A percentile compares a stretch with the other conserved stretches of the same genome.
Conservation (phyloP, 1,140 invertebrate species). For the Drosophila sulfurigaster region DNA sequence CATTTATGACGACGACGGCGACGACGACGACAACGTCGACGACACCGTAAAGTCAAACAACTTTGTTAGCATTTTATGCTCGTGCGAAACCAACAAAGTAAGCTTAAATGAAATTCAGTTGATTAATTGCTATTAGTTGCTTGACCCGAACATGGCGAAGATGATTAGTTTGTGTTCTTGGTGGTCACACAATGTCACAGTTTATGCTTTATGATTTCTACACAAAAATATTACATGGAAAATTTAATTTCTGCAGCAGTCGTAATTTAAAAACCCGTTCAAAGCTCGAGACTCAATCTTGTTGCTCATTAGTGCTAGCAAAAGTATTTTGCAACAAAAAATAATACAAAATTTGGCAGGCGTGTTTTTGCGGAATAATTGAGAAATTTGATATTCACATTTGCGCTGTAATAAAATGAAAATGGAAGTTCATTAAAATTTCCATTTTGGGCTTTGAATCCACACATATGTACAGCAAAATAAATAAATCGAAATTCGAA, state of each 20-base stretch:
- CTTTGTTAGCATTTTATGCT: conserved; percentile 58
- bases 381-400: conserved; percentile 7
- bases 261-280: neutral
- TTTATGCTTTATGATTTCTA: neutral
- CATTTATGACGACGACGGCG: conserved; percentile 49
- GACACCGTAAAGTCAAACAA: conserved; percentile 51
- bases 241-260: neutral
- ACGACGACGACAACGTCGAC: conserved; percentile 1
- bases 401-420: conserved; percentile 3
- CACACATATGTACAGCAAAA: conserved; percentile 1
- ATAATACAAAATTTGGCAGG: neutral
- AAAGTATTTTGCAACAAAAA: neutral
- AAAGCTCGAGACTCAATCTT: neutral
- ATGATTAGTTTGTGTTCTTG: neutral
- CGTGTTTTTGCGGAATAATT: neutral
- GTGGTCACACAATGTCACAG: neutral
- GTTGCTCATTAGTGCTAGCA: neutral
- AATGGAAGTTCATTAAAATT: conserved; percentile 20
- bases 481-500: conserved; percentile 15
- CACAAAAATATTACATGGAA: neutral
- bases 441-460: neutral
- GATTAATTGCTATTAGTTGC: conserved; percentile 51
- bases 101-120: conserved; percentile 54
- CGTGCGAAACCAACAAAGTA: conserved; percentile 50
- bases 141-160: conserved; percentile 7